Evolutionary conservation across 2,113 vertebrate species (phyloP).

Genomic region (Heloderma charlesbogerti): DNA sequence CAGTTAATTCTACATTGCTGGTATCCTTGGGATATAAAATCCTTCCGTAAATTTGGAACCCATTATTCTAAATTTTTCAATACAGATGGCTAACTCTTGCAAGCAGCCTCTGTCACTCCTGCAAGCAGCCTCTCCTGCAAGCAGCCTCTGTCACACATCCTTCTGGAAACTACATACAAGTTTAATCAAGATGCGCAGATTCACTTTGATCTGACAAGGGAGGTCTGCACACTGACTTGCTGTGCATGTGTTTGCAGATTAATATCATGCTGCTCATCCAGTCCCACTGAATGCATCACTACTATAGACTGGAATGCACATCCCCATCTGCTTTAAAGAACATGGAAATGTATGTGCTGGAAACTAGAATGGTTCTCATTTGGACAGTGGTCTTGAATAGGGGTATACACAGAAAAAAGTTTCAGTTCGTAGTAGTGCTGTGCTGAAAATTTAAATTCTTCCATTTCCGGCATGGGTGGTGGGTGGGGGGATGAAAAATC

Average conservation of each 20-base stretch:
- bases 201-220: background rate
- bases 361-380: background rate
- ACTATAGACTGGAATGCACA: background rate
- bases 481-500: no score
- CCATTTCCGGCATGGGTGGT: no score
- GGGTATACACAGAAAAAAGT: background rate
- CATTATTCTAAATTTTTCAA: background rate
- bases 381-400: background rate
- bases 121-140: background rate
- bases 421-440: background rate
- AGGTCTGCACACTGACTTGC: background rate
- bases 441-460: background rate
- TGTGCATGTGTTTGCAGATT: background rate
- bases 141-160: background rate
- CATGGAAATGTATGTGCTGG: background rate
- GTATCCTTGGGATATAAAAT: background rate
- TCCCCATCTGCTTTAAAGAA: background rate
- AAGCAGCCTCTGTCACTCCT: background rate
- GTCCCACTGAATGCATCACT: background rate
- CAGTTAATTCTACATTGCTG: background rate
- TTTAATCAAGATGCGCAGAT: background rate
- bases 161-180: background rate
- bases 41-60: background rate
- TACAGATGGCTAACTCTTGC: background rate
- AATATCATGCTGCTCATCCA: background rate